Evolutionary conservation across 2,797 vertebrate species (phyloP), one percentile per base, ranked within the genome.

Genomic region (Cynodonichthys magdalenae): DNA sequence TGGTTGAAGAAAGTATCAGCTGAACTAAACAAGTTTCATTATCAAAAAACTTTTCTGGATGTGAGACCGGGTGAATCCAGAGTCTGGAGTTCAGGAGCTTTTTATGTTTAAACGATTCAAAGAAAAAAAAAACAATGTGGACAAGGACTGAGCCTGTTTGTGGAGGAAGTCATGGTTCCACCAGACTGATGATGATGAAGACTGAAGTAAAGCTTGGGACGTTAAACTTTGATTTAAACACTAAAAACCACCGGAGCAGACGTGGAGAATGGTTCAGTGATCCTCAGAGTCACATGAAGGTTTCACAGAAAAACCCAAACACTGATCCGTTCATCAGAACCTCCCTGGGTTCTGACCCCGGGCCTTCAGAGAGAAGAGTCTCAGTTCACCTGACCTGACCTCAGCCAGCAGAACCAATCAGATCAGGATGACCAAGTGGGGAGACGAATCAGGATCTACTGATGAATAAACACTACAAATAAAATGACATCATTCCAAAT

Each of bases 311-410:
- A 54, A 6, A 4, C 50, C 46, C 4, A 51, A n/a, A 77, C 60
- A 68, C 53, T 62, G 74, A 4, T 24, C 15, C 53, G 46, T 74
- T 71, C 57, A 68, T 59, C 15, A n/a, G 2, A 7, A 6, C 46
- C 0, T 4, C 18, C 15, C 14, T 6, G 6, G 9, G 15, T 29
- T 14, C 58, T 34, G 50, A 18, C 60, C 11, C 18, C 24, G 15
- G 50, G 60, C 31, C 4, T 14, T 48, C 8, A 27, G 29, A 17
- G 20, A 14, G 6, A 44, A 2, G 44, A 15, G 55, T 17, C 18
- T 10, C 39, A 4, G 39, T 50, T 27, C 2, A 5, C 24, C 28
- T 5, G 39, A 20, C n/a, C 17, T 17, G 42, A 52, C 28, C 55
- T 39, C 42, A 41, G 5, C 12, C 6, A 6, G 17, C 28, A 20